Percentiles rank a stretch among this genome's conserved stretches.
phyloP scores from a whole-genome alignment of 2,113 vertebrate species.

The Poecile atricapillus region DNA sequence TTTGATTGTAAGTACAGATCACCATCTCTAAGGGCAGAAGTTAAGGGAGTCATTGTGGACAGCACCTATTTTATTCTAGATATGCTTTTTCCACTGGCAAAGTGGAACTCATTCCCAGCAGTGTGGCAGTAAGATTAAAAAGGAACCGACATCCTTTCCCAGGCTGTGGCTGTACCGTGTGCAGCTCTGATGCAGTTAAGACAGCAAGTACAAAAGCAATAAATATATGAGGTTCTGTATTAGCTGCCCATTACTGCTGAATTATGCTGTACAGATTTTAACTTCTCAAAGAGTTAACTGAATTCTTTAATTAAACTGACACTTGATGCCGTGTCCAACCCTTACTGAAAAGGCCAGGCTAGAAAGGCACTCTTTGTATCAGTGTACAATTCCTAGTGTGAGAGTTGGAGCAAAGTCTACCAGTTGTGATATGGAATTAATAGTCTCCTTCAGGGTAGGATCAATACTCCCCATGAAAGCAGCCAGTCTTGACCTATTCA shows the following conservation, averaged over 20 bases:
- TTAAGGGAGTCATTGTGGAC: not conserved
- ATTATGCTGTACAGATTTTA: not conserved
- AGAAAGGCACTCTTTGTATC: constrained; percentile 48
- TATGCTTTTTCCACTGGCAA: constrained; percentile 22
- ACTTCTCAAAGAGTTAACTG: not conserved
- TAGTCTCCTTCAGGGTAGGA: not conserved
- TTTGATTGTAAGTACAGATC: not conserved
- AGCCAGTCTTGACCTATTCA: not conserved
- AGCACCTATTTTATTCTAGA: constrained; percentile 26
- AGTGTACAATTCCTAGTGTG: not conserved
- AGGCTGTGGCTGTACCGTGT: not conserved
- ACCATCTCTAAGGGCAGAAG: not conserved
- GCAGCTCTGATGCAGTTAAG: not conserved
- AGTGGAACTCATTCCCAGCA: constrained; percentile 29
- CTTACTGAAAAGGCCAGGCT: not conserved
- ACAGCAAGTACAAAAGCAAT: constrained; percentile 16
- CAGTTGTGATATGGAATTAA: not conserved
- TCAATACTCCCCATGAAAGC: not conserved
- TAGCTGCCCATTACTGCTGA: constrained; percentile 30
- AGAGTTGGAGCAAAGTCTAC: not conserved
- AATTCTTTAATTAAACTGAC: not conserved
- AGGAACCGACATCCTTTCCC: not conserved
- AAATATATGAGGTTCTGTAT: constrained; percentile 29
- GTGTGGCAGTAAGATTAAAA: not conserved
- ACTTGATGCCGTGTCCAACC: not conserved